A percentile compares a stretch with the other conserved stretches of the same genome.
Evolutionary conservation across 2,797 vertebrate species (phyloP).

Genomic region (Poecilia velifera): DNA sequence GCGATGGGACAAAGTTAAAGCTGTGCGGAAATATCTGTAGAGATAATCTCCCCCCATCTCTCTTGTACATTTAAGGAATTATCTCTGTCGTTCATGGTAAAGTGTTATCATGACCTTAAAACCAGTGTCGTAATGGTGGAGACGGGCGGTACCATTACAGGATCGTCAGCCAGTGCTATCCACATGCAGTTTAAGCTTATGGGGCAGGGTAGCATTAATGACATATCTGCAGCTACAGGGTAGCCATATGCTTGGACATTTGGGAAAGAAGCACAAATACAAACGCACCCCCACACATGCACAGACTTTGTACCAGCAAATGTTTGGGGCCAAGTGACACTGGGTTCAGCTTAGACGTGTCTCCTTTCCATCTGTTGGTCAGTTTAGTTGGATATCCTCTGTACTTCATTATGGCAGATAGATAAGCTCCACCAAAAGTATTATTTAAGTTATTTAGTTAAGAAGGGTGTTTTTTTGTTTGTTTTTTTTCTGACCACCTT

Average conservation of each 20-base stretch:
- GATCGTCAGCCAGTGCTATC: conserved; percentile 35
- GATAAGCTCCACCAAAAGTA: not conserved
- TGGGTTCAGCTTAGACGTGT: conserved; percentile 48
- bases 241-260: conserved; percentile 77
- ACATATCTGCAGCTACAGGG: conserved; percentile 65
- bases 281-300: conserved; percentile 14
- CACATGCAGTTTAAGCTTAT: conserved; percentile 49
- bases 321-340: conserved; percentile 60
- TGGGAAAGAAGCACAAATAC: conserved; percentile 43
- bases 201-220: conserved; percentile 61
- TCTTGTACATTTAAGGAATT: conserved; percentile 70
- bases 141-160: conserved; percentile 42
- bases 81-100: conserved; percentile 70
- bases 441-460: conserved; percentile 6
- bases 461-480: not conserved
- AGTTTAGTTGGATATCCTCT: conserved; percentile 21
- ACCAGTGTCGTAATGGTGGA: conserved; percentile 62
- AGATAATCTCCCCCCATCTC: conserved; percentile 72
- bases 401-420: conserved; percentile 5
- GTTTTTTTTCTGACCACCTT: not conserved
- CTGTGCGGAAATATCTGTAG: conserved; percentile 47
- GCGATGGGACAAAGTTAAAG: conserved; percentile 49
- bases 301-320: conserved; percentile 30
- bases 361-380: conserved; percentile 54
- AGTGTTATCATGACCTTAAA: conserved; percentile 75